Conservation (phyloP, 2,888 invertebrate species). For the Julus scanicus region DNA sequence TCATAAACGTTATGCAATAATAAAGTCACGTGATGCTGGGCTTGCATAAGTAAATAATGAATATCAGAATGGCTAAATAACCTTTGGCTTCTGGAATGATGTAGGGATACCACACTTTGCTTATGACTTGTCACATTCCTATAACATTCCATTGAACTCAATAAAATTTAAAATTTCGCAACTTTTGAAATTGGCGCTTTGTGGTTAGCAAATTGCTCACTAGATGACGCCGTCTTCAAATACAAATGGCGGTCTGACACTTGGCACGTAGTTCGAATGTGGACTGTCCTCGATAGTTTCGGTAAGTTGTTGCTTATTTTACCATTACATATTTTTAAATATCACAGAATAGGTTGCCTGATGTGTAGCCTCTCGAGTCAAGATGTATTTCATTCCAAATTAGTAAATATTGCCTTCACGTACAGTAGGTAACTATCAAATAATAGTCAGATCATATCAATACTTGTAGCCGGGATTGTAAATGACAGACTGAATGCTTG, state of each 20-base stretch:
- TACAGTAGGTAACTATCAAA: no score
- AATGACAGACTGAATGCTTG: no score
- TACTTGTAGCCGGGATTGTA: no score
- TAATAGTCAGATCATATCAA: no score
- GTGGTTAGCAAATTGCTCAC: not conserved
- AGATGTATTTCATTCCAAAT: not conserved
- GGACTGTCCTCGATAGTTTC: not conserved
- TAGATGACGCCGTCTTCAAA: not conserved
- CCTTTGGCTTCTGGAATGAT: no score
- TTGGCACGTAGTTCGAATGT: not conserved
- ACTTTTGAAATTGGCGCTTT: not conserved
- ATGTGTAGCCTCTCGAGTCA: not conserved
- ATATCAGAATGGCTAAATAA: no score
- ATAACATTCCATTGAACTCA: not conserved
- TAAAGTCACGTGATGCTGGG: no score
- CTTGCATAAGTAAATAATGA: no score
- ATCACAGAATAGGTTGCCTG: not conserved
- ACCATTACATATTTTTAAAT: not conserved
- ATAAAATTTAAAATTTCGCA: not conserved
- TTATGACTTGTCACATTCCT: no score
- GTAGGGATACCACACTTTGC: not conserved
- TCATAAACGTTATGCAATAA: no score
- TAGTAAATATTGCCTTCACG: no score
- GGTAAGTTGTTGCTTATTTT: not conserved
- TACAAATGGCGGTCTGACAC: constrained; percentile 5